Base-by-base conservation (phyloP, 2,888 invertebrate species). In the Cerceris ruficornis region DNA sequence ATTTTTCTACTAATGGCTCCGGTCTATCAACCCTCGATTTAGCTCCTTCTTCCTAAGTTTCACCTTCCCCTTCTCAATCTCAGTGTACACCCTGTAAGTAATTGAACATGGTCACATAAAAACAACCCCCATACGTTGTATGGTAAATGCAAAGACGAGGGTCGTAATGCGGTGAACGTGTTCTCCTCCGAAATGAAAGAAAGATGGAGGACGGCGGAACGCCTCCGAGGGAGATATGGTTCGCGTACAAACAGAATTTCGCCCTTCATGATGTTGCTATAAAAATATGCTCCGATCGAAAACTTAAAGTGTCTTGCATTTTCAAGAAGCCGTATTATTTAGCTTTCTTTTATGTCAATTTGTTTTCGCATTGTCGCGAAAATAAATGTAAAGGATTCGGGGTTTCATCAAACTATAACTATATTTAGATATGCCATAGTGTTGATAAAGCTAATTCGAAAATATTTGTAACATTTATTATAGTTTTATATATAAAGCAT, bases 1-100 rank as follows among this genome's bases (percentile, higher is more conserved):
- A 92, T 92, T 92, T 92, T 92, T 91, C 88, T 89, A 90, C 91
- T 92, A 92, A 92, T 92, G 92, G 91, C 88, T 90, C 87, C 84
- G 84, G 83, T 83, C 81, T 80, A 81, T 78, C 86, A 81, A 87
- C 87, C 87, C 83, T 82, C 82, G 61, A 69, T 65, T 70, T 67
- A 64, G 58, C 71, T 61, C 75, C 75, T 82, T 84, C 80, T 68
- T 74, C 64, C 70, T 58, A 64, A 55, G 57, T 76, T 55, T 73
- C 43, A 68, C 80, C 76, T 74, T 76, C 69, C 77, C 80, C 74
- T 70, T 73, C 70, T 70, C 71, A 67, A 55, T 74, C 58, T 67
- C 67, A 72, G 74, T 66, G 77, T 76, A 73, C 61, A 61, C 67
- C 52, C 72, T 73, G 57, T 83, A 77, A 84, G 82, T 86, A 86